Base-by-base conservation (phyloP, 2,888 invertebrate genomes). In the Imbricaverruca yamaguchii region DNA sequence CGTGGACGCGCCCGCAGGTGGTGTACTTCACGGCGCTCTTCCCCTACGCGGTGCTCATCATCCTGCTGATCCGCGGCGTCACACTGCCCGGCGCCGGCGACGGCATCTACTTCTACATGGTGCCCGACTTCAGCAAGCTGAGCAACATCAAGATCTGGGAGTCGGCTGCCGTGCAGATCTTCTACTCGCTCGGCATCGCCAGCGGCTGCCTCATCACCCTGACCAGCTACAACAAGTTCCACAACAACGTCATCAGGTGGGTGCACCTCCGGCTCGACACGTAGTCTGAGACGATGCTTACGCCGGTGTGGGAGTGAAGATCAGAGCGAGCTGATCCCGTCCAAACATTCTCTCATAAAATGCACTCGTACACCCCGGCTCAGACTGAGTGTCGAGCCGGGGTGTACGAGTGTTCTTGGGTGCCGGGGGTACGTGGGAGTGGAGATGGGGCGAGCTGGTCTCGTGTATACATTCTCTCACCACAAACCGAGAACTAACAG, bases 1-100 rank as follows among this genome's bases (percentile, higher is more conserved):
- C 39, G 39, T 39, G 39, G 2, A 39, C 39, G 39, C 39, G 4
- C 59, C 59, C 59, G 15, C 74, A 74, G 74, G 97, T 98, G 77
- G 98, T 98, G 59, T 98, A 97, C 97, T 98, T 98, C 87, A 98
- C 98, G 2, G 98, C 98, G 25, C 89, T 98, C 39, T 98, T 98
- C 86, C 98, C 98, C 0, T 98, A 98, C 86, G 94, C 93, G 18
- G 98, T 98, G 7, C 90, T 98, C 61, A 89, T 96, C 80, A 96
- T 97, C 82, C 90, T 98, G 39, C 89, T 98, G 84, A 93, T 97
- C 59, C 91, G 97, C 55, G 98, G 98, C 0, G 92, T 97, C 78
- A 97, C 97, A 0, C 89, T 98, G 63, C 96, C 96, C 0, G 98
- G 98, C 13, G 96, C 98, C 0, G 92, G 91, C 0, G 93, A 94